Evolutionary conservation across 2,113 vertebrate genomes (phyloP).

Genomic region (Fregata magnificens): DNA sequence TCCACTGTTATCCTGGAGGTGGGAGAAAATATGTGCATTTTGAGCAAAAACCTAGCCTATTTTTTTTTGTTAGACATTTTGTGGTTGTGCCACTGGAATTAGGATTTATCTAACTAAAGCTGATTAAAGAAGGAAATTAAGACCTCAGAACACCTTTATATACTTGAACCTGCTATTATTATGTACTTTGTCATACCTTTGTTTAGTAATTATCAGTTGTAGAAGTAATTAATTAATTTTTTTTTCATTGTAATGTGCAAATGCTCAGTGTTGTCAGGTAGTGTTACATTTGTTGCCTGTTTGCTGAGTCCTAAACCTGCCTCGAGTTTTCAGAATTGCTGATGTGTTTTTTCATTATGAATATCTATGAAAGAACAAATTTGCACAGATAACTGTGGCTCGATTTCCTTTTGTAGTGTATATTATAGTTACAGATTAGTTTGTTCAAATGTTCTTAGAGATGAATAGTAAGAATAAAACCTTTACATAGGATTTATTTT

Average conservation of each 20-base stretch:
- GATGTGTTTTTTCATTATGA: background rate
- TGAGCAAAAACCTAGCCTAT: background rate
- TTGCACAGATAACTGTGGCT: background rate
- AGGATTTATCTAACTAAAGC: background rate
- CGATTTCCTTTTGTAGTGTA: fast-evolving
- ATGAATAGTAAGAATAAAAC: background rate
- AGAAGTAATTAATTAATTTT: background rate
- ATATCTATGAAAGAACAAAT: background rate
- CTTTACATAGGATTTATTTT: background rate
- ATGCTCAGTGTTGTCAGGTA: background rate
- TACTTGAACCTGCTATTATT: background rate
- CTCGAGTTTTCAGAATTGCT: background rate
- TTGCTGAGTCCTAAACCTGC: background rate
- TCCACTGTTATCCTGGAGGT: background rate
- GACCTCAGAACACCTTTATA: background rate
- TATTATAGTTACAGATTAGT: background rate
- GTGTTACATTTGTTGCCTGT: background rate
- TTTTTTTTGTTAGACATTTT: background rate
- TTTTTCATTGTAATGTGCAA: fast-evolving
- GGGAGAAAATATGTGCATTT: background rate
- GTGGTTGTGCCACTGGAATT: background rate
- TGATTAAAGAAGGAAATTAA: background rate
- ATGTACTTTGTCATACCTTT: background rate
- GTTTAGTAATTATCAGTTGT: background rate
- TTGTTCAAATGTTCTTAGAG: background rate